Evolutionary conservation across 2,888 invertebrate genomes (phyloP), one percentile per base, ranked within the genome.

Genomic region (Callyntrura guangdongensis): DNA sequence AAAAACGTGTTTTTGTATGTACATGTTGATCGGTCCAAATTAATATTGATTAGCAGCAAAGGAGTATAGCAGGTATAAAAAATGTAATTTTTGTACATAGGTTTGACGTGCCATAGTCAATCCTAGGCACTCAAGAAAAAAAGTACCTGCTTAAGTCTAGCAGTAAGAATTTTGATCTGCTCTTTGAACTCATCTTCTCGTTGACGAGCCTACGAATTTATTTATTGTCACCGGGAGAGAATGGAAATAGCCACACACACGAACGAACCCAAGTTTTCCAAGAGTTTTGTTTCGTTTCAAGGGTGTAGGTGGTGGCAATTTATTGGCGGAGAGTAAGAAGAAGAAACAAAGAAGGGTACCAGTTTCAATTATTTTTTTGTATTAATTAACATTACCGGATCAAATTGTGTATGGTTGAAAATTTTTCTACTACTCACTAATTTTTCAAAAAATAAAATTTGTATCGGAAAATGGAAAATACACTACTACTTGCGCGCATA

Each of bases 121-220:
- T 17, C 82, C 36, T 79, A 27, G 56, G 82, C 88, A 88, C 82
- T 88, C 36, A 17, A 45, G 56, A 61, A 77, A 64, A 45, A 47
- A 69, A 86, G 85, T 94, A 96, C 96, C 96, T 96, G 95, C 95
- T 96, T 96, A 94, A 96, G 95, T 94, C 95, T 95, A 94, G 95
- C 94, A 92, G 95, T 95, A 90, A 95, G 94, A 92, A 94, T 95
- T 94, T 96, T 95, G 94, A 96, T 95, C 94, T 95, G 95, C 94
- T 95, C 95, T 94, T 96, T 96, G 95, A 95, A 96, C 92, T 95
- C 95, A 94, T 96, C 96, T 94, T 96, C 96, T 92, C 96, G 95
- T 95, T 96, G 95, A 94, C 95, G 95, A 93, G 96, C 95, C 95
- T 96, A 81, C 53, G 61, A 49, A 86, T 72, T 79, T 72, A n/a